Evolutionary conservation across 2,797 vertebrate species (phyloP), one percentile per base, ranked within the genome.

Genomic region (Lophius americanus): DNA sequence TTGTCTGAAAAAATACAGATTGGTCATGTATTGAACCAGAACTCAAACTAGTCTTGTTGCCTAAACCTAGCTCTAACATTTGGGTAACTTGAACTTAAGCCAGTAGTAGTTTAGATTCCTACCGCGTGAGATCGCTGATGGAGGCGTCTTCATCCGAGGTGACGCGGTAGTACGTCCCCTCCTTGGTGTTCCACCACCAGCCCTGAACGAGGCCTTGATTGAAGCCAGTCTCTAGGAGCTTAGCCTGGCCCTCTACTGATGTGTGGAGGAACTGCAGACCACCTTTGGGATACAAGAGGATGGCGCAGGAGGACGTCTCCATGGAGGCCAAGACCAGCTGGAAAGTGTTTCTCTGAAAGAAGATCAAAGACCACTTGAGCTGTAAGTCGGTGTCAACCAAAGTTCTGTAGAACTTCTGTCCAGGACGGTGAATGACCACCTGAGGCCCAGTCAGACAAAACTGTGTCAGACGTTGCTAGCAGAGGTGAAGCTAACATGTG

Each of bases 331-430:
- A 60, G 9, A 95, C 91, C 76, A 95, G 92, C 88, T 98, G 97
- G 90, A 98, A 97, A 0, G 96, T 98, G 88, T 95, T 98, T 85
- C 94, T 95, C 96, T 98, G 92, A 7, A 66, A 78, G 37, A 0
- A 54, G 14, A 72, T 37, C 57, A 3, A 13, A 51, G 14, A 51
- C 0, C 0, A 4, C 39, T 33, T 12, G 3, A 43, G 12, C 41
- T 12, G 49, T 33, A 4, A 7, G 3, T 7, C 23, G 23, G 1
- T 23, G 23, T 23, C 65, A 47, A n/a, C 10, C 6, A 12, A 9
- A 11, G 11, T 11, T 44, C 9, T 12, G 1, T 11, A 3, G 14
- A 35, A 8, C 7, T 14, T 60, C 23, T 49, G 3, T 11, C 13
- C 32, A 51, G 41, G 41, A 7, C 12, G 43, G 11, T 44, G 10